Evolutionary conservation across 2,888 invertebrate species (phyloP).

Genomic region (Chorisops tibialis): DNA sequence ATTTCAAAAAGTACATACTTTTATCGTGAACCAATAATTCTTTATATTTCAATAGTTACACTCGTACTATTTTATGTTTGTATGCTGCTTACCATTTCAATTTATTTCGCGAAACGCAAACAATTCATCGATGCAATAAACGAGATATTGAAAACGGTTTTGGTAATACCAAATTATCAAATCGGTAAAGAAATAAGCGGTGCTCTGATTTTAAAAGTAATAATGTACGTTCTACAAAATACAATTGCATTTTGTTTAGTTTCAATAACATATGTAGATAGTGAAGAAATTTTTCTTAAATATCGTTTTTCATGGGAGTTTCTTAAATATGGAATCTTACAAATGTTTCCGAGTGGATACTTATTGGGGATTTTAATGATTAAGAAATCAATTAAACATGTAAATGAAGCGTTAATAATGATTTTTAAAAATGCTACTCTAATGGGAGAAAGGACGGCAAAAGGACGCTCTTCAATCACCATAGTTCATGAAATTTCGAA

Average conservation of each 20-base stretch:
- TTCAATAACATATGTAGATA: neutral
- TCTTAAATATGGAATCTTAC: neutral
- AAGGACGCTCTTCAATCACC: no score
- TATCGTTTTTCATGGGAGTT: neutral
- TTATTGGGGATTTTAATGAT: neutral
- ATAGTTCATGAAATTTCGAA: neutral
- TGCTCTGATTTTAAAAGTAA: neutral
- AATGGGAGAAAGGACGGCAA: neutral
- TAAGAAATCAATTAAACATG: neutral
- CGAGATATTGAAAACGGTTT: neutral
- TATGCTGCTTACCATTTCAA: neutral
- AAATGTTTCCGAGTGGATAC: neutral
- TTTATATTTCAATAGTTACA: neutral
- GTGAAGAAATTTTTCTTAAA: neutral
- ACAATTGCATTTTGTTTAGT: constrained; percentile 1
- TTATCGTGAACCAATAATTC: neutral
- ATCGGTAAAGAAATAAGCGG: neutral
- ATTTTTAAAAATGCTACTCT: neutral
- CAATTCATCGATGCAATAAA: neutral
- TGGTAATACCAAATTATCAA: neutral
- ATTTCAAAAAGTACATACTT: neutral
- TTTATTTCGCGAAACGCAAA: neutral
- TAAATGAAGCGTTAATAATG: neutral
- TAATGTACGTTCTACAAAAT: neutral
- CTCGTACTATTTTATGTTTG: neutral